phyloP scores from a whole-genome alignment of 53 echinoderm and acorn worm genomes.

The Astropecten irregularis region DNA sequence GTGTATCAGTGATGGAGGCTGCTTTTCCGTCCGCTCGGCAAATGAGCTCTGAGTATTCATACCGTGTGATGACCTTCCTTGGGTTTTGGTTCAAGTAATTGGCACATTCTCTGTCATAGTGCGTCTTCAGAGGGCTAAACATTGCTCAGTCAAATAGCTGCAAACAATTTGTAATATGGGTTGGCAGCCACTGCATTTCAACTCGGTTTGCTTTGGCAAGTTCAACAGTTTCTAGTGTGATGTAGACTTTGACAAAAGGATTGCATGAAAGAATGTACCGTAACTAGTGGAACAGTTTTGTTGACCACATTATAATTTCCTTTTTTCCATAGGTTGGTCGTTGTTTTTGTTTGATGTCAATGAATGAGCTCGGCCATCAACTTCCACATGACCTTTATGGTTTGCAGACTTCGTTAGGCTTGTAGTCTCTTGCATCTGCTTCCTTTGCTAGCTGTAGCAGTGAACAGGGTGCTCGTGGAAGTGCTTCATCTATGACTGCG shows the following conservation, averaged over 20 bases:
- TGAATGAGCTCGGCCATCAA: too few species aligned
- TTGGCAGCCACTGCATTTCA: conserved; percentile 60
- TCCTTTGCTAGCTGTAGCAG: too few species aligned
- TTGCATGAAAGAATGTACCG: not conserved
- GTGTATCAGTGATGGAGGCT: conserved; percentile 51
- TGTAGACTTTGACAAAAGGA: too few species aligned
- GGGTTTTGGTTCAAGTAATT: conserved; percentile 30
- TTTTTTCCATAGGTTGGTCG: too few species aligned
- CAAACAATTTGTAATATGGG: conserved; percentile 63
- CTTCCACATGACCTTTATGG: too few species aligned
- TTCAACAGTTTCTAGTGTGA: conserved; percentile 31
- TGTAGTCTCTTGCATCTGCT: too few species aligned
- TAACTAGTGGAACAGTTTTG: too few species aligned
- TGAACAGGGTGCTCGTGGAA: too few species aligned
- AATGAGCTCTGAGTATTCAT: conserved; percentile 66
- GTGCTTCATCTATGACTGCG: too few species aligned
- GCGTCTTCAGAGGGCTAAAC: conserved; percentile 59
- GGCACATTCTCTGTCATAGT: conserved; percentile 56
- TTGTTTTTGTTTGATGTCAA: too few species aligned
- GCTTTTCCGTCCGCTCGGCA: conserved; percentile 40
- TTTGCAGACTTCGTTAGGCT: too few species aligned
- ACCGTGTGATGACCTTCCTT: conserved; percentile 59
- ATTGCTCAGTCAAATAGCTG: conserved; percentile 60
- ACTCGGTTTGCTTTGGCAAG: not conserved
- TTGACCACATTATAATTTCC: too few species aligned